These are phyloP conservation scores for Tryphoninae sp. DNA, from an alignment of 2,888 invertebrate species.

Conservation along the genomic window DNA sequence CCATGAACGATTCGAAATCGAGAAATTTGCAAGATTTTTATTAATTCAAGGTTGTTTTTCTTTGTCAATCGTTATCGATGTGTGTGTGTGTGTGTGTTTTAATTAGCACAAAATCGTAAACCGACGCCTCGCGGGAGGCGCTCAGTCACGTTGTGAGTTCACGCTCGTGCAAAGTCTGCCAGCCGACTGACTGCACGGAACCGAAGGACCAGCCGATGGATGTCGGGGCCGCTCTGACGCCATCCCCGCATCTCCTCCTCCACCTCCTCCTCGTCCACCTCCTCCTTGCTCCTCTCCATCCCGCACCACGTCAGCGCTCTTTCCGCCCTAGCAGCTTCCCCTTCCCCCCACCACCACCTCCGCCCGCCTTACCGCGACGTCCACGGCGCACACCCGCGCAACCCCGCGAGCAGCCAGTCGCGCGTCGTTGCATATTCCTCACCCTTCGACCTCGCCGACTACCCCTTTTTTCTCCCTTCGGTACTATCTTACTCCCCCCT, in stretches of 20 bases:
- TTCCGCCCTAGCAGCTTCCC: constrained; percentile 14
- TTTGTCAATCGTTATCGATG: background rate
- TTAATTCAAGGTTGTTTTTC: constrained; percentile 6
- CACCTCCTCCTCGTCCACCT: constrained; percentile 54
- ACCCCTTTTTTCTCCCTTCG: constrained; percentile 6
- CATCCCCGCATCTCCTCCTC: constrained; percentile 59
- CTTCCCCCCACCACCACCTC: constrained; percentile 43
- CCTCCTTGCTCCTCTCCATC: background rate
- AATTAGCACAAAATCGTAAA: constrained; percentile 41
- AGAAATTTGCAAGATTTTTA: too few species aligned
- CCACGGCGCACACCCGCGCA: constrained; percentile 21
- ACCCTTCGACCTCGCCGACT: constrained; percentile 30
- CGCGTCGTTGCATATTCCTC: constrained; percentile 39
- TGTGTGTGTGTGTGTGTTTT: too few species aligned
- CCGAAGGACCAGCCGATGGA: constrained; percentile 64
- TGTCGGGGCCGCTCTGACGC: constrained; percentile 65
- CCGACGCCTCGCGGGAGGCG: constrained; percentile 57
- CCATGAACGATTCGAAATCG: too few species aligned
- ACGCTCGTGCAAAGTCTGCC: constrained; percentile 66
- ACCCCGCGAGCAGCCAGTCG: constrained; percentile 2
- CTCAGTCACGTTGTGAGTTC: constrained; percentile 51
- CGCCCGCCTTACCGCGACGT: constrained; percentile 26
- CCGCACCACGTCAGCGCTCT: constrained; percentile 1
- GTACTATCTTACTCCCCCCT: background rate
- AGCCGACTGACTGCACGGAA: constrained; percentile 71